Conservation (phyloP, 2,113 vertebrate genomes). For the Camelus bactrianus region DNA sequence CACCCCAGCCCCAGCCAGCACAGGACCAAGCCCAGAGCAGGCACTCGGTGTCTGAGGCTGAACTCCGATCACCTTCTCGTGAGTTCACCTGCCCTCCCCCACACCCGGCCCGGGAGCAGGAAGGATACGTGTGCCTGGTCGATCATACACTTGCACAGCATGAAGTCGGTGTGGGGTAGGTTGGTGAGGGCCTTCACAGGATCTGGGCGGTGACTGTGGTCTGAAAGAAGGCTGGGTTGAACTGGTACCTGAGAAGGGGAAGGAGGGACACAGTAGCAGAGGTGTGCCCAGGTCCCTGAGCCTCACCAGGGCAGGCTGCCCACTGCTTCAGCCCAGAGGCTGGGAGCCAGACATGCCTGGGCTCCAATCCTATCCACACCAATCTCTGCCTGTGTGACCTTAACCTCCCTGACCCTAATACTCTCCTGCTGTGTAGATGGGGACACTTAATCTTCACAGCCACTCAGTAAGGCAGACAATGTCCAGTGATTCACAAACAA, state of each 20-base stretch:
- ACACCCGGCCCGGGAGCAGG: fast-evolving
- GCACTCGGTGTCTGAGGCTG: fast-evolving
- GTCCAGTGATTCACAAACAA: neutral
- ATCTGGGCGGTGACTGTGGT: conserved; percentile 94
- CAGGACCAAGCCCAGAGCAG: fast-evolving
- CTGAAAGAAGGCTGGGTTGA: conserved; percentile 98
- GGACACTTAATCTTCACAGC: neutral
- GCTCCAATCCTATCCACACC: neutral
- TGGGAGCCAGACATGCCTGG: neutral
- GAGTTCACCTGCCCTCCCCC: fast-evolving
- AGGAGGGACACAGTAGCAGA: neutral
- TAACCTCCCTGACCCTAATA: neutral
- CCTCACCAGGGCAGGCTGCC: neutral
- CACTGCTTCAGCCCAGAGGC: neutral
- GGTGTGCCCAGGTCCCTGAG: neutral
- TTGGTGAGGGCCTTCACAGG: conserved; percentile 97
- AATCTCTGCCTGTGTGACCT: neutral
- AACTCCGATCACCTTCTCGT: fast-evolving
- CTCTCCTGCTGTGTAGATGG: neutral
- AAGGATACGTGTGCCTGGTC: conserved; percentile 97
- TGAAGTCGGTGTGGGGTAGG: conserved; percentile 97
- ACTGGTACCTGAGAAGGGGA: conserved; percentile 92
- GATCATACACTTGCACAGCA: conserved; percentile 98
- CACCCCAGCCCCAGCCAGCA: neutral
- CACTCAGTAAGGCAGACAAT: neutral